Evolutionary conservation across 2,113 vertebrate species (phyloP), one percentile per base, ranked within the genome.

Genomic region (Delphinus delphis): DNA sequence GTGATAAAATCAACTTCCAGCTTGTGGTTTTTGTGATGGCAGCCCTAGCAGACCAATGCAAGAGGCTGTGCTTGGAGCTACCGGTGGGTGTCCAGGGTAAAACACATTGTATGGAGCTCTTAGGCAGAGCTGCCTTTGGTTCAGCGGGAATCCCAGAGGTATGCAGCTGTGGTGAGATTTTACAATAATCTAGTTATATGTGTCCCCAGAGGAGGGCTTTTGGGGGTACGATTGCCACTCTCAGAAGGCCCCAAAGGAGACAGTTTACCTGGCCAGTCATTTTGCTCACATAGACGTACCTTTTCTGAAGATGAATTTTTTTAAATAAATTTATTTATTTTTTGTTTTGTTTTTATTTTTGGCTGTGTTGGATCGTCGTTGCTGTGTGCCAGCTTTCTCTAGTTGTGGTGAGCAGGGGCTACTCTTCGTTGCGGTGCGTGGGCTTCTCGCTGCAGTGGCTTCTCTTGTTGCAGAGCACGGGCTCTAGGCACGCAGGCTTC

Each of bases 201-300:
- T 13, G 1, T 31, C 68, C 28, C 28, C 33, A n/a, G 3, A 53
- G 44, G 0, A 21, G 15, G 5, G 23, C 8, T 3, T 15, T 2
- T 21, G n/a, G 7, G 26, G 7, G 1, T 1, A 1, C 9, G 10
- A 2, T 8, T 9, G 1, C 31, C 23, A 5, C 18, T 67, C 53
- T 36, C 3, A 10, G 44, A 38, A 73, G 36, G n/a, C 53, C 21
- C 13, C 12, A 8, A 18, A 26, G 12, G 28, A 38, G 8, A 5
- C 44, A 21, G 38, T 2, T 31, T n/a, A 38, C 13, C 62, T 55
- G 83, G 23, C 10, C 10, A 10, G 15, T 79, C 36, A 58, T n/a
- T 82, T 47, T 50, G 12, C 44, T 79, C 15, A 26, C 3, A 1
- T 17, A 81, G 38, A 23, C 14, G 2, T 1, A 5, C 6, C 83